Conservation (phyloP, 2,797 vertebrate species). For the Falco columbarius region DNA sequence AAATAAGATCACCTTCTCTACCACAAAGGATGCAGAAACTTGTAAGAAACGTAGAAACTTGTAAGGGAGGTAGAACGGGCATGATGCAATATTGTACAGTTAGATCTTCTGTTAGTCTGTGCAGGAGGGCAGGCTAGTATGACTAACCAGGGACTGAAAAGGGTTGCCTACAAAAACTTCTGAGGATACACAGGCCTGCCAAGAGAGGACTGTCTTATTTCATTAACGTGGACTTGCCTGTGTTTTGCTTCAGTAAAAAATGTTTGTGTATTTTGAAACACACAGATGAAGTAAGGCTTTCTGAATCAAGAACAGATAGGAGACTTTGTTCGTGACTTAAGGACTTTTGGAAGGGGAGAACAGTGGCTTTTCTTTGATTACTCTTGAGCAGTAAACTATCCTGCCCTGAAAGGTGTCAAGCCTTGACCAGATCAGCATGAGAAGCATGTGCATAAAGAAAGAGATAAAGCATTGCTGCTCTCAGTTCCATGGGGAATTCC, state of each 20-base stretch:
- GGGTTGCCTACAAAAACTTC: background rate
- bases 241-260: background rate
- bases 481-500: background rate
- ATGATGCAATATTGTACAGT: background rate
- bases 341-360: background rate
- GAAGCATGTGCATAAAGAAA: background rate
- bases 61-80: background rate
- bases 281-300: background rate
- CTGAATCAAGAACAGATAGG: background rate
- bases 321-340: background rate
- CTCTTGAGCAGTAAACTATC: background rate
- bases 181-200: background rate
- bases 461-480: background rate
- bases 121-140: background rate
- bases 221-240: background rate
- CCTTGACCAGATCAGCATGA: background rate
- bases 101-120: background rate
- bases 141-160: background rate
- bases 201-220: background rate
- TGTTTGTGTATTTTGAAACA: background rate
- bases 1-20: background rate
- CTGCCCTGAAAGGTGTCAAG: background rate
- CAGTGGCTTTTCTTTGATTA: background rate
- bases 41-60: background rate
- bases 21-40: background rate